phyloP scores from a whole-genome alignment of 1,140 invertebrate genomes.

The Aphaenogaster ashmeadi region DNA sequence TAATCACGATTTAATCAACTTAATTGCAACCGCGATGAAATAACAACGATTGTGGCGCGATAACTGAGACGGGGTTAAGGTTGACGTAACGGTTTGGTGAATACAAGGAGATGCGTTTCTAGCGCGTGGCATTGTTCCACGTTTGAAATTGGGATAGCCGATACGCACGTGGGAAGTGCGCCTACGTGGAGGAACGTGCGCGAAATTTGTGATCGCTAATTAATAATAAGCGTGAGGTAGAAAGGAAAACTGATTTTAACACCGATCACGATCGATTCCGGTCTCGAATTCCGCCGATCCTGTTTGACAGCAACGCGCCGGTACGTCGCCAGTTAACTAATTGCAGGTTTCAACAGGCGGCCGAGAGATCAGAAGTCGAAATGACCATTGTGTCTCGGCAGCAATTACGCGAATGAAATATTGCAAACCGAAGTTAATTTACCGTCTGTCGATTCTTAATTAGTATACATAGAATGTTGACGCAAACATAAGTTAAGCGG shows the following conservation, averaged over 20 bases:
- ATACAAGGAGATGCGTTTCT: slow-evolving; percentile 15
- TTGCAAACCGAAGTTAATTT: neutral
- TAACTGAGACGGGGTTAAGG: slow-evolving; percentile 44
- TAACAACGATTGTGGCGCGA: slow-evolving; percentile 8
- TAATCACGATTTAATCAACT: slow-evolving; percentile 1
- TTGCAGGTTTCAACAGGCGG: neutral
- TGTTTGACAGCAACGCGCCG: neutral
- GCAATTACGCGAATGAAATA: neutral
- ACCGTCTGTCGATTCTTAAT: neutral
- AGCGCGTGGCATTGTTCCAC: slow-evolving; percentile 17
- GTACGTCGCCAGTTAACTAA: neutral
- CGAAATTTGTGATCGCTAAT: neutral
- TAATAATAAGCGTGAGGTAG: neutral
- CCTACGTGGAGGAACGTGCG: neutral
- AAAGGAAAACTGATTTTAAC: neutral
- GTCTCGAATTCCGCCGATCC: neutral
- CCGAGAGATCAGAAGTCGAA: neutral
- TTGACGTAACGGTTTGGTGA: slow-evolving; percentile 17
- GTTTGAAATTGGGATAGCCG: neutral
- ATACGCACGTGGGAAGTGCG: neutral
- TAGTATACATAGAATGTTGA: neutral
- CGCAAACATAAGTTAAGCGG: neutral
- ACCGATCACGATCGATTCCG: slow-evolving; percentile 10
- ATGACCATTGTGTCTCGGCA: neutral
- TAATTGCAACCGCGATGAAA: slow-evolving; percentile 8